Percentiles rank a stretch among this genome's conserved stretches.
These are phyloP conservation scores for Sphaerophoria taeniata DNA, from an alignment of 2,888 invertebrate genomes.

Conservation along the genomic window DNA sequence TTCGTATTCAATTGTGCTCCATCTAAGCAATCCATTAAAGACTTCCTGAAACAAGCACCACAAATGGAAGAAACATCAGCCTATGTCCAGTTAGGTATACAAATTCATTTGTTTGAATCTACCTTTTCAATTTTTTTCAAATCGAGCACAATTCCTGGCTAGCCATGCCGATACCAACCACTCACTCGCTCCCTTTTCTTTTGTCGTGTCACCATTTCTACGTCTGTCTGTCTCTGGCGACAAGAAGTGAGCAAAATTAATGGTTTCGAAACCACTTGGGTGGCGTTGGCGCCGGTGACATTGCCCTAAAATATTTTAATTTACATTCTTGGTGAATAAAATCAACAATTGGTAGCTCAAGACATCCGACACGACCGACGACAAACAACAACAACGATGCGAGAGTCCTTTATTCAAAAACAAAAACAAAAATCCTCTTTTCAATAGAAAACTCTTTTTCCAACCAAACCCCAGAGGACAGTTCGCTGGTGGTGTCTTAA, in stretches of 20 bases:
- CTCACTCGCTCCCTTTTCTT: neutral
- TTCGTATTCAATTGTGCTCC: neutral
- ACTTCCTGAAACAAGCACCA: neutral
- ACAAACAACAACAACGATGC: neutral
- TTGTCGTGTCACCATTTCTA: neutral
- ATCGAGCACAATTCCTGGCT: constrained; percentile 48
- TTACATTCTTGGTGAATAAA: constrained; percentile 68
- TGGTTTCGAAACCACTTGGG: constrained; percentile 39
- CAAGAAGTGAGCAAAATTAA: constrained; percentile 47
- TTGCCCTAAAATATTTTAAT: constrained; percentile 67
- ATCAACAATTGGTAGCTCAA: constrained; percentile 58
- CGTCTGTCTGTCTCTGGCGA: constrained; percentile 9
- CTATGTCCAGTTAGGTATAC: constrained; percentile 20
- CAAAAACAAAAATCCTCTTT: neutral
- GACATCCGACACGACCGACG: neutral
- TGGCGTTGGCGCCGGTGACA: constrained; percentile 38
- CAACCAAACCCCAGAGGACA: neutral
- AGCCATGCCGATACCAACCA: neutral
- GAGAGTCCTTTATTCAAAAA: constrained; percentile 4
- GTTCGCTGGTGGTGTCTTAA: constrained; percentile 9
- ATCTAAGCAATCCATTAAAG: constrained; percentile 4
- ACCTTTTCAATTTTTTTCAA: constrained; percentile 38
- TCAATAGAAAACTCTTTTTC: neutral
- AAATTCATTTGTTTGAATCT: constrained; percentile 29
- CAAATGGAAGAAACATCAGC: neutral